phyloP scores from a whole-genome alignment of 2,113 vertebrate species.

The Neopipo cinnamomea region DNA sequence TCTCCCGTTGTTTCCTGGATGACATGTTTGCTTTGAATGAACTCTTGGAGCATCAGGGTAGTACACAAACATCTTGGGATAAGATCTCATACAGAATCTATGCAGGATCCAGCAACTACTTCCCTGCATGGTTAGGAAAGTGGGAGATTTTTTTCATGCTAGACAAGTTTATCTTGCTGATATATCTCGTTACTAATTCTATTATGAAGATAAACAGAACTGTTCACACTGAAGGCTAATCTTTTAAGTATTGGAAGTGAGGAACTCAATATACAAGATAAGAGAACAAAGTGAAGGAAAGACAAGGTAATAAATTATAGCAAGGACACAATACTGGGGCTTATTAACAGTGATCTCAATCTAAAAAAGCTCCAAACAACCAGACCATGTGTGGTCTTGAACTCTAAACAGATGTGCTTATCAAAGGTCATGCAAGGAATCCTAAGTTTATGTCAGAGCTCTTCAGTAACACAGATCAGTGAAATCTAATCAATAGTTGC shows the following conservation, averaged over 20 bases:
- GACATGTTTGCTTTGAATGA: slow-evolving; percentile 34
- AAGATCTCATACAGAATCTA: neutral
- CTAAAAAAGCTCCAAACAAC: neutral
- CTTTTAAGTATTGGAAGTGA: neutral
- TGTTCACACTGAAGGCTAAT: neutral
- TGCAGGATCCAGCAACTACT: neutral
- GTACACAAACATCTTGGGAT: neutral
- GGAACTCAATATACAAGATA: neutral
- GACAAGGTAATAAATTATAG: neutral
- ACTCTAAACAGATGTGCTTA: neutral
- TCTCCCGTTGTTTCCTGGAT: neutral
- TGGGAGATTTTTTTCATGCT: neutral
- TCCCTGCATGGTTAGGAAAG: slow-evolving; percentile 12
- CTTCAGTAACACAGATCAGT: neutral
- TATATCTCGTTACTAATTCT: neutral
- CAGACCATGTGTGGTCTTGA: neutral
- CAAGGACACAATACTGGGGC: neutral
- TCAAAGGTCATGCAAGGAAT: neutral
- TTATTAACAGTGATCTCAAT: neutral
- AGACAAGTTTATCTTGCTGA: neutral
- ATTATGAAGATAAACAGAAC: neutral
- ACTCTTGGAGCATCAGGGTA: neutral
- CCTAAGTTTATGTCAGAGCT: neutral
- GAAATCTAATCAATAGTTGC: neutral
- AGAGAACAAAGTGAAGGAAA: neutral